Conservation (phyloP, 2,113 vertebrate genomes). For the Carlito syrichta region DNA sequence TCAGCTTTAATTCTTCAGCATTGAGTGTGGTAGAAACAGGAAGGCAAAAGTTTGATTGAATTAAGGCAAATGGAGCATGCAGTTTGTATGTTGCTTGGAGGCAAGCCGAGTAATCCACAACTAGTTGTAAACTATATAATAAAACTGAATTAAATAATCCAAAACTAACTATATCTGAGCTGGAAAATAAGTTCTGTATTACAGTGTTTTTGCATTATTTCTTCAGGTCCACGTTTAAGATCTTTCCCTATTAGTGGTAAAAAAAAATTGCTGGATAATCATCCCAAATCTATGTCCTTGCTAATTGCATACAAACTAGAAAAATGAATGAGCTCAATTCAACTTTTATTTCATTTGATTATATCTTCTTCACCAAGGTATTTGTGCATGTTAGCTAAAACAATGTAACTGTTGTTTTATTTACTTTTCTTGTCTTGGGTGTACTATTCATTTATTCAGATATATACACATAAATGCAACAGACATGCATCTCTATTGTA, state of each 20-base stretch:
- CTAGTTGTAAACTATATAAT: background rate
- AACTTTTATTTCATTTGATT: background rate
- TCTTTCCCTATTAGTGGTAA: background rate
- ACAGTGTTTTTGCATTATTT: background rate
- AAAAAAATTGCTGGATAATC: constrained; percentile 32
- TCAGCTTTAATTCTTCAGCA: background rate
- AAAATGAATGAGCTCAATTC: background rate
- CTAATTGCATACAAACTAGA: background rate
- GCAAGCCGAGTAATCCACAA: background rate
- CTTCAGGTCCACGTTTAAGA: background rate
- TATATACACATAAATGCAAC: background rate
- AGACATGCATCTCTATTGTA: background rate
- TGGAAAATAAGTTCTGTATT: background rate
- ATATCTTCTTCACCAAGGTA: background rate
- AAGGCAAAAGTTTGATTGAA: background rate
- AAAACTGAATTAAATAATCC: constrained; percentile 1
- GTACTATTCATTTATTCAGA: background rate
- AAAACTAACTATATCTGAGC: background rate
- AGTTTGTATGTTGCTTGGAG: background rate
- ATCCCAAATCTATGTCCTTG: background rate
- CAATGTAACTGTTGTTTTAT: background rate
- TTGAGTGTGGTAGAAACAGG: background rate
- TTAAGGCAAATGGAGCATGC: background rate
- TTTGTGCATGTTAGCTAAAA: background rate
- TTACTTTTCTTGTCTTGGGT: background rate